Conservation (phyloP, 2,888 invertebrate species). For the Trisateles emortualis region DNA sequence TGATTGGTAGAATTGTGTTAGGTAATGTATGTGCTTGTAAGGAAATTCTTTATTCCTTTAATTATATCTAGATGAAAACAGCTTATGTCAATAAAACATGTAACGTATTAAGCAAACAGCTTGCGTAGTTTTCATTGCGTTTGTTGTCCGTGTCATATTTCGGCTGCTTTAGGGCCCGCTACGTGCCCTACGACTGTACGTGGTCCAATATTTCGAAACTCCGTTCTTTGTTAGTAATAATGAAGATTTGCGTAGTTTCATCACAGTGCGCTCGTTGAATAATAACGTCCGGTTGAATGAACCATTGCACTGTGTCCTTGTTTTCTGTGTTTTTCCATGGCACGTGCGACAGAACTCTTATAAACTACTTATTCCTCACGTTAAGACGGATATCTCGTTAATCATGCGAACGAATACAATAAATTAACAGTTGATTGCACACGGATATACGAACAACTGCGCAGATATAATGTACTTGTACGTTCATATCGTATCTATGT, state of each 20-base stretch:
- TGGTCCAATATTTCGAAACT: conserved; percentile 77
- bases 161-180: conserved; percentile 56
- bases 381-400: conserved; percentile 59
- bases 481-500: conserved; percentile 21
- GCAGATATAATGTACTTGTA: conserved; percentile 43
- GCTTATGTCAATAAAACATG: conserved; percentile 40
- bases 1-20: too few species aligned
- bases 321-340: conserved; percentile 86
- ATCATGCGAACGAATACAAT: conserved; percentile 65
- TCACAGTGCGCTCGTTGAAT: conserved; percentile 83
- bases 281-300: conserved; percentile 85
- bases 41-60: too few species aligned
- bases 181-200: conserved; percentile 67
- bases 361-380: conserved; percentile 56
- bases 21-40: too few species aligned
- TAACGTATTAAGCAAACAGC: conserved; percentile 35
- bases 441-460: conserved; percentile 58
- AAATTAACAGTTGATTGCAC: conserved; percentile 61
- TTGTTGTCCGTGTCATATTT: conserved; percentile 51
- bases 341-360: conserved; percentile 66
- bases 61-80: conserved; percentile 27
- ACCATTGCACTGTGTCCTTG: conserved; percentile 86
- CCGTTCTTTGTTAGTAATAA: conserved; percentile 81
- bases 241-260: conserved; percentile 82
- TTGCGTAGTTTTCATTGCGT: conserved; percentile 34